Evolutionary conservation across 1,140 invertebrate genomes (phyloP), one percentile per base, ranked within the genome.

Genomic region (Trialeurodes vaporariorum): DNA sequence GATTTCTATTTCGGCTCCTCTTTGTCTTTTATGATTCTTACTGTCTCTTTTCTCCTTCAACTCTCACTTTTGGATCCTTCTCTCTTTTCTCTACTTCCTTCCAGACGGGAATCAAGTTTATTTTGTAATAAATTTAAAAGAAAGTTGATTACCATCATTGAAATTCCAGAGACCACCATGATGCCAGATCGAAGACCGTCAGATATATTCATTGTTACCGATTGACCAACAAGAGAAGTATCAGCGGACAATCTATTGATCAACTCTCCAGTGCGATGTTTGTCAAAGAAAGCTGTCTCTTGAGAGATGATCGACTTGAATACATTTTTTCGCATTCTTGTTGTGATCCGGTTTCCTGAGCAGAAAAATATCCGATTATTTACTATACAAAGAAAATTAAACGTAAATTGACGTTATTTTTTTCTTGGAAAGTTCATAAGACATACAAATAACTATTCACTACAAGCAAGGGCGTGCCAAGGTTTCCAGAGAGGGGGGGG

Each of bases 211-310:
- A 86, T 87, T 34, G 94, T 97, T 1, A 98, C 81, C 9, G 94
- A 90, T 34, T 90, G 85, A n/a, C 94, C 94, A 1, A 98, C 92
- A 22, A 97, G 79, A 67, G 90, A 86, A 2, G 94, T 91, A 77
- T 99, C 96, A 63, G 93, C 87, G 67, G 88, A 90, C 60, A 98
- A 71, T 71, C 96, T 83, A 76, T 96, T 97, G 0, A 98, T 86
- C 27, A 99, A 81, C 78, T 98, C 96, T n/a, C 96, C 96, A 21
- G 95, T 97, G 72, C 91, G 93, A 27, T 87, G 89, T 72, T 85
- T 88, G 73, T 98, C 93, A 79, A 98, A 98, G 85, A 96, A 98
- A 5, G 87, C 89, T 40, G 92, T 84, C 78, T 98, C 96, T 80
- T 98, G 95, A 63, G 81, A 84, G 63, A 98, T 79, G 73, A 98